Conservation (phyloP, 2,113 vertebrate genomes). For the Gobiocypris rarus region DNA sequence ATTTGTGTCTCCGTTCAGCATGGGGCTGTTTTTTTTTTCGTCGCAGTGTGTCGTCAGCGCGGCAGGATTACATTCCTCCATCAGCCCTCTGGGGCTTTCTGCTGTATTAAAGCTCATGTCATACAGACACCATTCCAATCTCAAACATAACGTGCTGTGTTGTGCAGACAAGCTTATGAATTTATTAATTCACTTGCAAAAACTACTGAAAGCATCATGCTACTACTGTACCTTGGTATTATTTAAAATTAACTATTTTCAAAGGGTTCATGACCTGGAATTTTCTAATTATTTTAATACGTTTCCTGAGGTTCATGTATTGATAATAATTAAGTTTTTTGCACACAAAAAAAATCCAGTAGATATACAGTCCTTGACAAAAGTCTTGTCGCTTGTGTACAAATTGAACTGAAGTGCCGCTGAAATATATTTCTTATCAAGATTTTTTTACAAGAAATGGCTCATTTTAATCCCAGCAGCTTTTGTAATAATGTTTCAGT, state of each 20-base stretch:
- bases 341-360: too few relatives aligned
- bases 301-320: too few relatives aligned
- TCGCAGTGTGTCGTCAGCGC: conserved; percentile 64
- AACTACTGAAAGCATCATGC: background rate
- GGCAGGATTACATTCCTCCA: conserved; percentile 57
- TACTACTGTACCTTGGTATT: background rate
- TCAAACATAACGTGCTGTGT: background rate
- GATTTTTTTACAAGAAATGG: too few relatives aligned
- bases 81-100: conserved; percentile 13
- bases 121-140: background rate
- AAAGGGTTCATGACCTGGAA: too few relatives aligned
- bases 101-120: conserved; percentile 28
- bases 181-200: background rate
- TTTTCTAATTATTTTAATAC: too few relatives aligned
- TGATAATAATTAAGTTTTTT: too few relatives aligned
- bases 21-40: conserved; percentile 36
- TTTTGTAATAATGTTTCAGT: too few relatives aligned
- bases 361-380: too few relatives aligned
- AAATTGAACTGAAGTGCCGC: too few relatives aligned
- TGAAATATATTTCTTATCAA: too few relatives aligned
- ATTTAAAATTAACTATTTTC: background rate
- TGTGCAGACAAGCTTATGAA: background rate
- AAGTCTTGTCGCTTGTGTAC: too few relatives aligned
- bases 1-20: conserved; percentile 65
- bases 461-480: too few relatives aligned